These are phyloP conservation scores for Porites divaricata DNA, from an alignment of 92 coral and sea anemone species.

Conservation along the genomic window DNA sequence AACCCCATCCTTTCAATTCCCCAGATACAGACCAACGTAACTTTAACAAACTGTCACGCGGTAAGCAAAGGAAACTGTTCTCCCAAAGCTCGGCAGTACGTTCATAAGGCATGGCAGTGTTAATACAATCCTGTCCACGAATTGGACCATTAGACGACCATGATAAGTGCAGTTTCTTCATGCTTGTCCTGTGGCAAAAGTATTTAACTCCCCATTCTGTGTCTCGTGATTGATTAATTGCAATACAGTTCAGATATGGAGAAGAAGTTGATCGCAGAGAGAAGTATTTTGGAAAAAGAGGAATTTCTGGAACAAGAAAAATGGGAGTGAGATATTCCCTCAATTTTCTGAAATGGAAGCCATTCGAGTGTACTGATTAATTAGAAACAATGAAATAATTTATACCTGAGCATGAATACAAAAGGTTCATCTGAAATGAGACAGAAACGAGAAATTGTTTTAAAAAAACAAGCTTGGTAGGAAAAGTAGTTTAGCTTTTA, in stretches of 20 bases:
- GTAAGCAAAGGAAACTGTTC: constrained; percentile 74
- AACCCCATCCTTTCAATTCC: constrained; percentile 30
- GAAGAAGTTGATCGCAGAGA: constrained; percentile 26
- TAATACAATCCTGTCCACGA: constrained; percentile 57
- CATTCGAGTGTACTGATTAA: background rate
- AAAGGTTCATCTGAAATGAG: constrained; percentile 48
- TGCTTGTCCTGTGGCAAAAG: constrained; percentile 73
- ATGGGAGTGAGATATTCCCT: background rate
- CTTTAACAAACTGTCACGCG: constrained; percentile 58
- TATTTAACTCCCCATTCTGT: constrained; percentile 63
- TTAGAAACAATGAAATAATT: background rate
- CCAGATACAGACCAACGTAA: constrained; percentile 60
- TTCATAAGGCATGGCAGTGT: constrained; percentile 49
- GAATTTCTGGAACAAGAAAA: constrained; percentile 46
- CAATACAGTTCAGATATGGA: constrained; percentile 43
- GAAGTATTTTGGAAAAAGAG: constrained; percentile 77
- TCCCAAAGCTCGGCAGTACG: constrained; percentile 49
- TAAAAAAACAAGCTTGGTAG: background rate
- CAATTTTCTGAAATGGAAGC: background rate
- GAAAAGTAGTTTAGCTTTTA: background rate
- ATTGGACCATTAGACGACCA: constrained; percentile 73
- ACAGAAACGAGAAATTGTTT: background rate
- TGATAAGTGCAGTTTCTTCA: constrained; percentile 51
- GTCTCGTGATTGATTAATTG: constrained; percentile 72
- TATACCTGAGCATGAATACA: constrained; percentile 87